Percentiles rank a stretch among this genome's conserved stretches.
Evolutionary conservation across 2,113 vertebrate genomes (phyloP).

Genomic region (Sphyrna mokarran): DNA sequence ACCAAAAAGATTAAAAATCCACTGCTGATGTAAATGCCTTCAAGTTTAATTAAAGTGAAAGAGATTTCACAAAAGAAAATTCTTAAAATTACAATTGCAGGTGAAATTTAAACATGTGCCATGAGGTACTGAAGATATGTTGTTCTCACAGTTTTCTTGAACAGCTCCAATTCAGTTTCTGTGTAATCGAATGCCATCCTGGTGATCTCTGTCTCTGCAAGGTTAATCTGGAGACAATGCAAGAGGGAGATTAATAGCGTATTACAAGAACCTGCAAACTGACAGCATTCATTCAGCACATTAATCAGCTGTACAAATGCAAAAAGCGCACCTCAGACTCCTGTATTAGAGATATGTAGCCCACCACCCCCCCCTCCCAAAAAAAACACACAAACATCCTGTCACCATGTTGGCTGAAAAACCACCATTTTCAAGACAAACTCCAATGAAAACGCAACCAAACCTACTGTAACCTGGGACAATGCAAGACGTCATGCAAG

Average conservation of each 20-base stretch:
- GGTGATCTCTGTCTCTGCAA: constrained; percentile 76
- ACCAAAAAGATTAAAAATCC: not conserved
- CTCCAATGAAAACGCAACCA: too few species aligned
- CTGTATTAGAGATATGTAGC: too few species aligned
- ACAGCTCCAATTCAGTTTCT: constrained; percentile 89
- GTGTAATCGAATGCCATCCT: constrained; percentile 86
- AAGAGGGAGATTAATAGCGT: not conserved
- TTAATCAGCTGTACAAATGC: not conserved
- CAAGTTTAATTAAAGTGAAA: not conserved
- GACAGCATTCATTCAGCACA: not conserved
- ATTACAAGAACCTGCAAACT: not conserved
- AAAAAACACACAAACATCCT: too few species aligned
- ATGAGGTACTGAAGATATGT: not conserved
- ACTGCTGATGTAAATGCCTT: not conserved
- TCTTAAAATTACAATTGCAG: not conserved
- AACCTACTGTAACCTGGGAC: too few species aligned
- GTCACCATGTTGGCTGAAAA: too few species aligned
- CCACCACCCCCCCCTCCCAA: too few species aligned
- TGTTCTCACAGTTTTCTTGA: constrained; percentile 79
- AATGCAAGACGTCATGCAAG: too few species aligned
- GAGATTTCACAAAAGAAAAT: not conserved
- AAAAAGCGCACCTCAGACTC: constrained; percentile 10
- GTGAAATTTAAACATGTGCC: not conserved
- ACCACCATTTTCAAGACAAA: too few species aligned
- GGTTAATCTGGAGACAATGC: constrained; percentile 68